phyloP scores from a whole-genome alignment of 1,140 invertebrate genomes.

The Listronotus oregonensis region DNA sequence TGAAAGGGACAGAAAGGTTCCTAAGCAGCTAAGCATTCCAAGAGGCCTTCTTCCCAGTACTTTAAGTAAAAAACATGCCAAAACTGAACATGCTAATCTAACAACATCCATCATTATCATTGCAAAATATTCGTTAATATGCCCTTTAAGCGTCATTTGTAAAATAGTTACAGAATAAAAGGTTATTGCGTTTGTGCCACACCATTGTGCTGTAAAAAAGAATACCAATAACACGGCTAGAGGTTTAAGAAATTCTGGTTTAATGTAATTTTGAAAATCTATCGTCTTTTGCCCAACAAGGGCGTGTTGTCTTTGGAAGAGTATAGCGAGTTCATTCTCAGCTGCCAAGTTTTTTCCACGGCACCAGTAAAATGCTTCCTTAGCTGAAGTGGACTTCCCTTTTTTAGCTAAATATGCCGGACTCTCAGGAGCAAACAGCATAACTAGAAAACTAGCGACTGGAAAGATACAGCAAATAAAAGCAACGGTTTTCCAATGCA shows the following conservation, averaged over 20 bases:
- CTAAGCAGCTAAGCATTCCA: slow-evolving; percentile 62
- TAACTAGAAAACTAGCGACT: slow-evolving; percentile 56
- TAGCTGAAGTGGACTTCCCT: slow-evolving; percentile 59
- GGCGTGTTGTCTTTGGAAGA: slow-evolving; percentile 48
- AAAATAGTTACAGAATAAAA: slow-evolving; percentile 74
- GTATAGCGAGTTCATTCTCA: slow-evolving; percentile 57
- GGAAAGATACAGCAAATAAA: slow-evolving; percentile 60
- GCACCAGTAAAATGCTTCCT: slow-evolving; percentile 56
- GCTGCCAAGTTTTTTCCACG: slow-evolving; percentile 52
- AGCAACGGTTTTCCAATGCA: slow-evolving; percentile 63
- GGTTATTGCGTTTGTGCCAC: slow-evolving; percentile 69
- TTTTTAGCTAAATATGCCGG: slow-evolving; percentile 69
- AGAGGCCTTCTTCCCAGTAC: slow-evolving; percentile 62
- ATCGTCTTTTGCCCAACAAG: slow-evolving; percentile 45
- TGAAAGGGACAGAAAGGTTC: slow-evolving; percentile 59
- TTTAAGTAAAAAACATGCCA: slow-evolving; percentile 64
- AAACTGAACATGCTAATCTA: slow-evolving; percentile 64
- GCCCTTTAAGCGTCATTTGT: slow-evolving; percentile 56
- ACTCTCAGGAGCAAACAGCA: slow-evolving; percentile 68
- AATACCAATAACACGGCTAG: slow-evolving; percentile 63
- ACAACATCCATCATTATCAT: slow-evolving; percentile 71
- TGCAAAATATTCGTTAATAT: slow-evolving; percentile 61
- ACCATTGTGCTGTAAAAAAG: slow-evolving; percentile 66
- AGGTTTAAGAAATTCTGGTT: slow-evolving; percentile 47
- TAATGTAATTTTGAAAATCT: too few species aligned